Evolutionary conservation across 2,113 vertebrate species (phyloP).

Genomic region (Fregetta grallaria): DNA sequence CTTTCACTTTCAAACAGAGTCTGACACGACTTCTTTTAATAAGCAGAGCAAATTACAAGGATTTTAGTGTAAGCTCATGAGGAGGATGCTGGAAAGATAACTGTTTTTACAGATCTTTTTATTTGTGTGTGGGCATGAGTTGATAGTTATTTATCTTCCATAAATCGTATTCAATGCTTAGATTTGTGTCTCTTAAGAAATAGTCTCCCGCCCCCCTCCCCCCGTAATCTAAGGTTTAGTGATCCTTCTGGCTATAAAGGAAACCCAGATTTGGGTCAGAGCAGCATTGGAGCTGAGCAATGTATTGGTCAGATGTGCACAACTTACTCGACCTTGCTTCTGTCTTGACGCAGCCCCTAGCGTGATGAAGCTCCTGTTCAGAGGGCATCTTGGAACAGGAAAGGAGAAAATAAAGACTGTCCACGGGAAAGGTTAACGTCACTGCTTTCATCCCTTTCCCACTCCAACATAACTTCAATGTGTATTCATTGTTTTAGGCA

Average conservation of each 20-base stretch:
- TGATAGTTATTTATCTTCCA: background rate
- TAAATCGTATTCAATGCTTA: background rate
- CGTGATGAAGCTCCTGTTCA: background rate
- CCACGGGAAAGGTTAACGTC: fast-evolving
- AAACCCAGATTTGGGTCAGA: background rate
- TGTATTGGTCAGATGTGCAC: background rate
- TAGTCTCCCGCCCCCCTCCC: fast-evolving
- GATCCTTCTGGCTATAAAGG: background rate
- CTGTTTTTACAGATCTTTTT: background rate
- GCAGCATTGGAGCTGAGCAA: fast-evolving
- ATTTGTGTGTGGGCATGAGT: background rate
- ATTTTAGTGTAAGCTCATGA: background rate
- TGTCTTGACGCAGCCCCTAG: background rate
- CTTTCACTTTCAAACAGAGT: background rate
- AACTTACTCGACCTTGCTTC: background rate
- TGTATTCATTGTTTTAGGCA: background rate
- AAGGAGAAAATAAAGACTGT: background rate
- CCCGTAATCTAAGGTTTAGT: background rate
- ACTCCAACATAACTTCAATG: background rate
- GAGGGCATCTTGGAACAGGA: background rate
- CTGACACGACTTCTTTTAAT: background rate
- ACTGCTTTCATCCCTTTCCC: background rate
- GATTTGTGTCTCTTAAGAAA: background rate
- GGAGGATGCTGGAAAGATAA: background rate
- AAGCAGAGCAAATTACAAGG: background rate